Conservation (phyloP, 2,113 vertebrate genomes). For the Lamprologus callipterus region DNA sequence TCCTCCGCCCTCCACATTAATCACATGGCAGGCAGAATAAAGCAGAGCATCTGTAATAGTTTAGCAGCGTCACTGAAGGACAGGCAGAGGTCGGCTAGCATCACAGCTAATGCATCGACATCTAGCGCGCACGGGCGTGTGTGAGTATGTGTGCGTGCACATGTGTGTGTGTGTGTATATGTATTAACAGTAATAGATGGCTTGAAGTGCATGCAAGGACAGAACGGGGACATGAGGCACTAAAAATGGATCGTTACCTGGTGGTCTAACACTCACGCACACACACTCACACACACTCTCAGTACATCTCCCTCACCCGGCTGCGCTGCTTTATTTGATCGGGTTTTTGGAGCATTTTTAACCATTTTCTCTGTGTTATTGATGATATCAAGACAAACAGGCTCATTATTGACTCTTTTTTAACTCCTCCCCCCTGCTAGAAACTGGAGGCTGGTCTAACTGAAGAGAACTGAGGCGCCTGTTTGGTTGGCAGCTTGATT, state of each 20-base stretch:
- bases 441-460: background rate
- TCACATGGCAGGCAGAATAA: slow-evolving; percentile 57
- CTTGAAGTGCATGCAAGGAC: slow-evolving; percentile 63
- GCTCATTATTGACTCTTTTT: background rate
- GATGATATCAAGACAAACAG: background rate
- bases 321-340: background rate
- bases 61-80: slow-evolving; percentile 56
- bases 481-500: slow-evolving; percentile 14
- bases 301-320: background rate
- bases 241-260: slow-evolving; percentile 65
- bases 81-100: slow-evolving; percentile 43
- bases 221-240: slow-evolving; percentile 60
- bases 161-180: background rate
- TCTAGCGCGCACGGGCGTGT: background rate
- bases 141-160: background rate
- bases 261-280: slow-evolving; percentile 8
- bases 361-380: background rate
- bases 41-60: slow-evolving; percentile 64
- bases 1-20: slow-evolving; percentile 52
- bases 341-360: background rate
- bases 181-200: slow-evolving; percentile 66
- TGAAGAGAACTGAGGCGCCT: background rate
- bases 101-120: slow-evolving; percentile 7
- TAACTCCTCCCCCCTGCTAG: background rate
- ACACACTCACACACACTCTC: background rate